phyloP scores from a whole-genome alignment of 2,113 vertebrate genomes.

The Carassius gibelio region DNA sequence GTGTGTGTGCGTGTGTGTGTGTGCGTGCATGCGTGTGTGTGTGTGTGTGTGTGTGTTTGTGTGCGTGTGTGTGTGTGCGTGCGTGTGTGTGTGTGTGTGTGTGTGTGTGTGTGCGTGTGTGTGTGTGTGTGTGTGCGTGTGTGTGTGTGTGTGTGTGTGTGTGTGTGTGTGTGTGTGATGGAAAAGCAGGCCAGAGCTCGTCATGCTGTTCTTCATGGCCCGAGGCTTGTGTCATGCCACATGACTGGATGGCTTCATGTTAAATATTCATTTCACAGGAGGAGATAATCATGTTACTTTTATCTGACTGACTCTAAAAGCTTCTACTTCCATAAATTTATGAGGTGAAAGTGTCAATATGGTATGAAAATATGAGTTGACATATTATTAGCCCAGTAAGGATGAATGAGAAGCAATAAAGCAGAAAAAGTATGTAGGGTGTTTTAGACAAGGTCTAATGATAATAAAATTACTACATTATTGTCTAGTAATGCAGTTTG shows the following conservation, averaged over 20 bases:
- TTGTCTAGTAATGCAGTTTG: too few species aligned
- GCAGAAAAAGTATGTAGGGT: not conserved
- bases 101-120: slow-evolving; percentile 24
- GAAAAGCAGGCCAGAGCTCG: slow-evolving; percentile 67
- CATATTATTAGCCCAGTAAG: not conserved
- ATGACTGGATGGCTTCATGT: slow-evolving; percentile 69
- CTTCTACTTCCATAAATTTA: not conserved
- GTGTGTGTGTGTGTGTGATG: slow-evolving; percentile 61
- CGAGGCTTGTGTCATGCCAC: slow-evolving; percentile 62
- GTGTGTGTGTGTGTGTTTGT: not conserved
- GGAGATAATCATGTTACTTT: slow-evolving; percentile 60
- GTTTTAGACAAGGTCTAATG: too few species aligned
- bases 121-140: not conserved
- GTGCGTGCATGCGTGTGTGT: slow-evolving; percentile 28
- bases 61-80: slow-evolving; percentile 18
- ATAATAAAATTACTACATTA: too few species aligned
- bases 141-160: not conserved
- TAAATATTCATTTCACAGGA: slow-evolving; percentile 61
- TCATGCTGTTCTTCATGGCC: slow-evolving; percentile 64
- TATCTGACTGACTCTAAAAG: slow-evolving; percentile 39
- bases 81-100: not conserved
- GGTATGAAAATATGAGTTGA: slow-evolving; percentile 55
- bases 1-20: not conserved
- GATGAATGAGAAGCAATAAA: not conserved
- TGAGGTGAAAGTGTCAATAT: slow-evolving; percentile 43